Conservation (phyloP, 2,888 invertebrate genomes). For the Caenorhabditis japonica region DNA sequence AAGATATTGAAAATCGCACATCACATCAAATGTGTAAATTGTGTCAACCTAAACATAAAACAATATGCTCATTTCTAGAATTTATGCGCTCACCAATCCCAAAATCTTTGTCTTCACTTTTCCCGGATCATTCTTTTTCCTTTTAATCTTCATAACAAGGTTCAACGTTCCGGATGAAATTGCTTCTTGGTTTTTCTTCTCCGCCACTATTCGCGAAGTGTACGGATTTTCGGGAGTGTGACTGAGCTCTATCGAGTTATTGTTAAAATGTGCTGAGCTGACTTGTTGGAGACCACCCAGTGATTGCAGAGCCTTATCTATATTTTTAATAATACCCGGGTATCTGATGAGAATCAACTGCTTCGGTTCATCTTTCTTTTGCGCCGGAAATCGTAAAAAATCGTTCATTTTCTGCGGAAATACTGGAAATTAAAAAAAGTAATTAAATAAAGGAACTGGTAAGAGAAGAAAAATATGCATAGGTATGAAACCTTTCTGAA, state of each 20-base stretch:
- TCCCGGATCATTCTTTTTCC: slow-evolving; percentile 59
- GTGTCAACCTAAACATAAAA: slow-evolving; percentile 63
- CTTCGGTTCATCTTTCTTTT: slow-evolving; percentile 14
- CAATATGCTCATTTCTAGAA: neutral
- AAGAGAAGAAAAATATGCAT: neutral
- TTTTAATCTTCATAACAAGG: slow-evolving; percentile 65
- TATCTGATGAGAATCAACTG: slow-evolving; percentile 71
- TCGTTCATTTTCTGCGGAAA: slow-evolving; percentile 10
- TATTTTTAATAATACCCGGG: slow-evolving; percentile 74
- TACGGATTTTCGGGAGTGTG: slow-evolving; percentile 72
- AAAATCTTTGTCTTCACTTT: slow-evolving; percentile 50
- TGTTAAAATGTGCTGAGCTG: slow-evolving; percentile 57
- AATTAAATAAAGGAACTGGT: slow-evolving; percentile 5
- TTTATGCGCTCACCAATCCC: slow-evolving; percentile 56
- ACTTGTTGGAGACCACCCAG: slow-evolving; percentile 72
- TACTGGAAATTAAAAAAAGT: neutral
- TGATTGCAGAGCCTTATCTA: slow-evolving; percentile 71
- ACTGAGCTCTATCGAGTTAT: slow-evolving; percentile 63
- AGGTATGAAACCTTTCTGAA: too few relatives aligned
- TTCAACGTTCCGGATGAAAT: slow-evolving; percentile 69
- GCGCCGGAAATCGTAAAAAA: slow-evolving; percentile 14
- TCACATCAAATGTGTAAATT: slow-evolving; percentile 69
- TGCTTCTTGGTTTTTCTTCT: slow-evolving; percentile 57
- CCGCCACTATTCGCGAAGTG: slow-evolving; percentile 77
- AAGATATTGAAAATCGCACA: slow-evolving; percentile 93